Base-by-base conservation (phyloP, 2,113 vertebrate genomes). In the Elaphurus davidianus region DNA sequence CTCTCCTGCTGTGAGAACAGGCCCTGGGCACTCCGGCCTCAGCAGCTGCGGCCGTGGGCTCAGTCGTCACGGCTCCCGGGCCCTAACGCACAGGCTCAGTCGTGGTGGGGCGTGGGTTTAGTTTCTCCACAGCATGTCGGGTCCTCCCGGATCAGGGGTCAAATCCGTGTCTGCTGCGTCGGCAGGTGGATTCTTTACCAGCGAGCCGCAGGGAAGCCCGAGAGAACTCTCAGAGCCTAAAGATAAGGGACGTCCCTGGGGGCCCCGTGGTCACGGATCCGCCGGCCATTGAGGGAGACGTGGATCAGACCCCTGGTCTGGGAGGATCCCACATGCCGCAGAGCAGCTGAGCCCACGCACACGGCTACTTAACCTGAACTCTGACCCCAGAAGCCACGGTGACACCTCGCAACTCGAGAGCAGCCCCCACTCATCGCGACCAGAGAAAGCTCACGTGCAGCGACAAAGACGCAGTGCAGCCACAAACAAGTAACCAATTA, bases 401-500 rank as follows among this genome's bases (percentile, higher is more conserved):
- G 8, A 71, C 64, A 23, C 0, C 64, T 21, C 17, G 10, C 17
- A 0, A 17, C 64, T 36, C 19, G 0, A 36, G 19, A 36, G n/a
- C 64, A 36, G 64, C 16, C 9, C n/a, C n/a, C 7, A 23, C 64
- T 40, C 64, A 19, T 11, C 10, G 5, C 2, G 1, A 8, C 30
- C 15, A 17, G 62, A n/a, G 33, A 16, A 9, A n/a, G 15, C 30
- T 17, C 62, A 17, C 30, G 15, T 2, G 15, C 62, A n/a, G 16
- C 62, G 7, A 33, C 2, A 1, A 6, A 25, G 12, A 14, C 36
- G 1, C 21, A 1, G 36, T 3, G 11, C 36, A 7, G 25, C 36
- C 11, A 0, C 6, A 7, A 7, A 6, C 2, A 12, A 25, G 5
- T 1, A 12, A 5, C 36, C 14, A 50, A 50, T 10, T 57, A 14